Conservation (phyloP, 2,113 vertebrate species). For the Tylochromis polylepis region DNA sequence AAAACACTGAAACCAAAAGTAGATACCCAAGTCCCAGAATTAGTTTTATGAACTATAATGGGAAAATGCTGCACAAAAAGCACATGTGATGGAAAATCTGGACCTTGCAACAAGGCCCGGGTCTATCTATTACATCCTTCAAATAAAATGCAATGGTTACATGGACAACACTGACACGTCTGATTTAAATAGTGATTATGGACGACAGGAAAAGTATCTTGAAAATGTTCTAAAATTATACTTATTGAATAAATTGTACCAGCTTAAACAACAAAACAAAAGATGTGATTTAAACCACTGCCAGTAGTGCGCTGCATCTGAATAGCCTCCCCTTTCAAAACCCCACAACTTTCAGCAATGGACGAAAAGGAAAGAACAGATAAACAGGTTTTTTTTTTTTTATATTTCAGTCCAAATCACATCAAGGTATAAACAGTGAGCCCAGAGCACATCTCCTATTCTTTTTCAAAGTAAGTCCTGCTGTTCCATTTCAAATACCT, state of each 20-base stretch:
- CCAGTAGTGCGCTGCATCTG: conserved; percentile 4
- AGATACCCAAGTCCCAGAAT: conserved; percentile 55
- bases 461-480: conserved; percentile 71
- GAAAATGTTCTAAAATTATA: neutral
- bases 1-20: conserved; percentile 57
- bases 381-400: conserved; percentile 49
- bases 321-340: conserved; percentile 38
- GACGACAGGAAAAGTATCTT: neutral
- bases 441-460: conserved; percentile 66
- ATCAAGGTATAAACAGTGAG: conserved; percentile 72
- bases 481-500: conserved; percentile 73
- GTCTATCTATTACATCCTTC: conserved; percentile 5
- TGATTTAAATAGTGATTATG: neutral
- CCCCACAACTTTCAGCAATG: conserved; percentile 35
- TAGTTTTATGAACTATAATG: conserved; percentile 72
- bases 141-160: conserved; percentile 1
- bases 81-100: conserved; percentile 52
- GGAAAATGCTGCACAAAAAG: conserved; percentile 51
- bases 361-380: conserved; percentile 50
- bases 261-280: conserved; percentile 14
- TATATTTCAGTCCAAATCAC: conserved; percentile 71
- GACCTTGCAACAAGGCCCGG: conserved; percentile 22
- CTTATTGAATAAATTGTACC: conserved; percentile 3
- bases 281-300: neutral
- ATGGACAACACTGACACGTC: neutral